Percentiles rank a stretch among this genome's conserved stretches.
These are phyloP conservation scores for Eugnorisma glareosa DNA, from an alignment of 2,888 invertebrate genomes.

Conservation along the genomic window DNA sequence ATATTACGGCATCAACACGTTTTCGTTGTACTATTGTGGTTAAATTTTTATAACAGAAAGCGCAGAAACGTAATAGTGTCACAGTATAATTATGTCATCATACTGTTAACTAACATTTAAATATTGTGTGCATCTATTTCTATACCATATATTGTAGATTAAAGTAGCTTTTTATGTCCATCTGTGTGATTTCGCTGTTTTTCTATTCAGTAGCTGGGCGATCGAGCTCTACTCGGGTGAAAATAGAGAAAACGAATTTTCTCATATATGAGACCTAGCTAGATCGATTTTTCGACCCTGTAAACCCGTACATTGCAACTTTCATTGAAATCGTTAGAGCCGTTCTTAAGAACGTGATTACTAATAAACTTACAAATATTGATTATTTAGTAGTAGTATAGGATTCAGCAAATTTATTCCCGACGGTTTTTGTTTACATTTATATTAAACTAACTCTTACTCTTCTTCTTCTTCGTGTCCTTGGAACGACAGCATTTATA, in stretches of 20 bases:
- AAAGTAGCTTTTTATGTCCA: not conserved
- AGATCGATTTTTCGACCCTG: too few species aligned
- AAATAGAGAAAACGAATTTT: too few species aligned
- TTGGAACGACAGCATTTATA: not conserved
- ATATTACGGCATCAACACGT: constrained; percentile 37
- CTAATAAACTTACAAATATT: too few species aligned
- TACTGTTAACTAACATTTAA: too few species aligned
- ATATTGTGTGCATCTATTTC: too few species aligned
- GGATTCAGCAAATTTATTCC: not conserved
- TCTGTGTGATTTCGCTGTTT: not conserved
- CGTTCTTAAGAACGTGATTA: too few species aligned
- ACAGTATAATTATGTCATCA: not conserved
- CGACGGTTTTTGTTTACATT: not conserved
- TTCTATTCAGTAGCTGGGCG: not conserved
- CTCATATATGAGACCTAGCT: too few species aligned
- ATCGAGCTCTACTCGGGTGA: too few species aligned
- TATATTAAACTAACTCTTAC: not conserved
- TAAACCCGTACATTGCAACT: too few species aligned
- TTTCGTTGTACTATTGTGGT: constrained; percentile 38
- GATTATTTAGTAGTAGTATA: too few species aligned
- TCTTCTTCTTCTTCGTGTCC: not conserved
- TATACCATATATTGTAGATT: too few species aligned
- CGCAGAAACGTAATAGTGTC: not conserved
- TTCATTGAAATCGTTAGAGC: too few species aligned
- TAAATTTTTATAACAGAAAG: constrained; percentile 24